phyloP scores from a whole-genome alignment of 2,888 invertebrate species.

The Stenchaetothrips biformis region DNA sequence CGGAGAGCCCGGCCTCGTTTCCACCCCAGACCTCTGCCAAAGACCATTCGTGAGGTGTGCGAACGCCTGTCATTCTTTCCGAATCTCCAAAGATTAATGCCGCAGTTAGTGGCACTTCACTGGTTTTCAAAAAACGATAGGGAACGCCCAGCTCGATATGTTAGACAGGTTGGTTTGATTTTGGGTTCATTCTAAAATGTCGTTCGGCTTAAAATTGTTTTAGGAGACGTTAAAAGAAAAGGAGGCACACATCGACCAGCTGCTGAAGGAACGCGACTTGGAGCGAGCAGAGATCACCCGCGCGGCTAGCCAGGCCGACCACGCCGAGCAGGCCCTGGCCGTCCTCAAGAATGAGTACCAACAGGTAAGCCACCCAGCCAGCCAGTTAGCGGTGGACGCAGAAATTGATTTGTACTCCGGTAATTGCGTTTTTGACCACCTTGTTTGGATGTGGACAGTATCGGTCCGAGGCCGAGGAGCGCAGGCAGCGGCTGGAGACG shows the following conservation, averaged over 20 bases:
- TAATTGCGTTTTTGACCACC: no score
- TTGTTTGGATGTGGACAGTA: slow-evolving; percentile 37
- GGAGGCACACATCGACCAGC: slow-evolving; percentile 86
- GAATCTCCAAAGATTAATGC: no score
- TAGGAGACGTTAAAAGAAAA: slow-evolving; percentile 90
- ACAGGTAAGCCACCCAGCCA: slow-evolving; percentile 49
- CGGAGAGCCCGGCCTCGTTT: no score
- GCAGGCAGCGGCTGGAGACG: slow-evolving; percentile 51
- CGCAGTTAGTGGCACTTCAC: no score
- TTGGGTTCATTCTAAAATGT: no score
- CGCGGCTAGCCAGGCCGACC: slow-evolving; percentile 73
- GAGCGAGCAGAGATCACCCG: slow-evolving; percentile 85
- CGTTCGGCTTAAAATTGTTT: background rate
- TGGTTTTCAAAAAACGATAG: no score
- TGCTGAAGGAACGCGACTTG: slow-evolving; percentile 84
- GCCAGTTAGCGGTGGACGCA: slow-evolving; percentile 43
- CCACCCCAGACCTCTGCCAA: no score
- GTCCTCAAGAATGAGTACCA: slow-evolving; percentile 60
- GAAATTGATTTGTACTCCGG: slow-evolving; percentile 46
- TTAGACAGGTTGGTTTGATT: no score
- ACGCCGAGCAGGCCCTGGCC: slow-evolving; percentile 62
- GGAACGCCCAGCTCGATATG: no score
- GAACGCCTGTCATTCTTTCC: no score
- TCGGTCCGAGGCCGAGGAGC: slow-evolving; percentile 43
- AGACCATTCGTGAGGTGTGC: no score